Percentiles rank a stretch among this genome's conserved stretches.
Evolutionary conservation across 1,140 invertebrate genomes (phyloP).

Genomic region (Dinoponera quadriceps): DNA sequence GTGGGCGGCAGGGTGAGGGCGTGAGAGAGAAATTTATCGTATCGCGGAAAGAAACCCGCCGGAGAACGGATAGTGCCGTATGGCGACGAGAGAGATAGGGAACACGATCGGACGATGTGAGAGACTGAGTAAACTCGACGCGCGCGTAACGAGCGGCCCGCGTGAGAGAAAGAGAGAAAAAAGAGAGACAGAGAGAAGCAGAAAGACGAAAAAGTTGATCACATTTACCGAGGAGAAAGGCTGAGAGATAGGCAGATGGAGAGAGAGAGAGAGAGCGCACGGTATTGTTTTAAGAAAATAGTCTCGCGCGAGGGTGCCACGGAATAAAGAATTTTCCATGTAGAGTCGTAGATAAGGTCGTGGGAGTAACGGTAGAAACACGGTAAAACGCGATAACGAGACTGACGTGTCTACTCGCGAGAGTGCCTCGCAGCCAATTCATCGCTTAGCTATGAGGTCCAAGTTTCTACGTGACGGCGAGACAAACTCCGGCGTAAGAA

Average conservation of each 20-base stretch:
- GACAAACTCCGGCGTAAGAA: slow-evolving; percentile 47
- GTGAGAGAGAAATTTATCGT: neutral
- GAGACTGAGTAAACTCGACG: no score
- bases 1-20: neutral
- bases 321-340: slow-evolving; percentile 23
- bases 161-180: no score
- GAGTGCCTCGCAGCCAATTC: slow-evolving; percentile 34
- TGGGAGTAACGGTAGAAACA: slow-evolving; percentile 42
- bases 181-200: neutral
- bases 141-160: no score
- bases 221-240: neutral
- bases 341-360: slow-evolving; percentile 15
- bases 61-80: no score
- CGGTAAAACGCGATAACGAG: slow-evolving; percentile 27
- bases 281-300: slow-evolving; percentile 14
- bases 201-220: neutral
- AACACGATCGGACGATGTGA: no score
- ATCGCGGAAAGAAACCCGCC: neutral
- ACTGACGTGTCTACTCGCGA: slow-evolving; percentile 37
- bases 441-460: slow-evolving; percentile 33
- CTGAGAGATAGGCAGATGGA: neutral
- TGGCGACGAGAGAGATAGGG: no score
- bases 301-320: neutral
- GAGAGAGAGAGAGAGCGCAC: neutral
- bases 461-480: slow-evolving; percentile 43